phyloP scores from a whole-genome alignment of 2,113 vertebrate species.

The Recurvirostra avosetta region DNA sequence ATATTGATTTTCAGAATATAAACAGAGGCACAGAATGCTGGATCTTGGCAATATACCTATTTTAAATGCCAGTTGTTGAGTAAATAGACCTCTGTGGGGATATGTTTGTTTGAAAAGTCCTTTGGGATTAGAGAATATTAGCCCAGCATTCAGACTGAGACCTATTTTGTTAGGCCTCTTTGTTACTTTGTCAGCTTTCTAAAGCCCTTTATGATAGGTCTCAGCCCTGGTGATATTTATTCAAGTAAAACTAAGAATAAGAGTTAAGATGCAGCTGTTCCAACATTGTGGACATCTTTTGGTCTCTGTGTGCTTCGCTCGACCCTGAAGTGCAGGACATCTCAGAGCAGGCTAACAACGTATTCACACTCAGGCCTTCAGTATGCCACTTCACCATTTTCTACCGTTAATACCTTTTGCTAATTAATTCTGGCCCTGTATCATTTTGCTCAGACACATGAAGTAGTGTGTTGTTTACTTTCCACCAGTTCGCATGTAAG shows the following conservation, averaged over 20 bases:
- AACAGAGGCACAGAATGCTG: conserved; percentile 37
- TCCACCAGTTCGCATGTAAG: background rate
- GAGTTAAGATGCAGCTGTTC: conserved; percentile 68
- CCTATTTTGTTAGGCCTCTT: conserved; percentile 61
- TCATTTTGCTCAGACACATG: background rate
- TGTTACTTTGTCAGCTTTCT: conserved; percentile 69
- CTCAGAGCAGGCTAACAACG: background rate
- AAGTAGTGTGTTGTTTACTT: conserved; percentile 4
- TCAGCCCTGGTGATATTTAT: conserved; percentile 63
- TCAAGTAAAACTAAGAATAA: conserved; percentile 57
- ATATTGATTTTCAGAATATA: conserved; percentile 64
- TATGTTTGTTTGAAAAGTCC: conserved; percentile 68
- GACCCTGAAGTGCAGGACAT: background rate
- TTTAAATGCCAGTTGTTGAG: conserved; percentile 60
- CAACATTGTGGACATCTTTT: conserved; percentile 52
- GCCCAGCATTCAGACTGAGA: conserved; percentile 21
- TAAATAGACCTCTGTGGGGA: conserved; percentile 57
- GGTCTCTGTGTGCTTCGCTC: background rate
- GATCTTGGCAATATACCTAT: conserved; percentile 44
- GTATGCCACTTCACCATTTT: background rate
- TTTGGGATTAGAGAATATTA: conserved; percentile 71
- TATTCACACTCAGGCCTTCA: background rate
- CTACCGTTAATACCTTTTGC: background rate
- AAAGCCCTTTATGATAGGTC: conserved; percentile 68
- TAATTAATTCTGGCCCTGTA: background rate